Base-by-base conservation (phyloP, 1,140 invertebrate genomes). In the Archivesica marissinica region DNA sequence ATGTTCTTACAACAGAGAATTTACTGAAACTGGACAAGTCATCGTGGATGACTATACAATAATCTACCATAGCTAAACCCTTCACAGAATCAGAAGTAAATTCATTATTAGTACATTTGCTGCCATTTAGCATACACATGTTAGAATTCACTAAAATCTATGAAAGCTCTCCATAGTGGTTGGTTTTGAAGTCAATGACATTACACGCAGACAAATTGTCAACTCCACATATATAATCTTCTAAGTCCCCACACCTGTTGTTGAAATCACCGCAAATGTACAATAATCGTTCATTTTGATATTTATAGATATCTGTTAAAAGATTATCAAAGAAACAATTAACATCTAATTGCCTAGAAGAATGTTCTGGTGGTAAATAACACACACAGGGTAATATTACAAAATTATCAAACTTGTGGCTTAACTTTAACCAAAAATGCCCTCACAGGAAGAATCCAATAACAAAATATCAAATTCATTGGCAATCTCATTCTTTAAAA, bases 251-350 rank as follows among this genome's bases (percentile, higher is more conserved):
- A 72, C 41, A 72, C 20, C 78, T 28, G 54, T 39, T 70, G 52
- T 75, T 75, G 0, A 75, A 52, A 52, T 47, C 54, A 17, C 54
- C 68, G 13, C 30, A 72, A n/a, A 84, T 75, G 41, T 25, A 64
- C 3, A 85, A 20, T 28, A 59, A 7, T n/a, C 61, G 47, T 25
- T 56, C 39, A 61, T 79, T 79, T 72, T 70, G 74, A 17, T 56
- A 78, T 3, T 11, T 9, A 30, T 79, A 72, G 20, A 86, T 9
- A n/a, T n/a, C n/a, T n/a, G n/a, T n/a, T n/a, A n/a, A n/a, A n/a
- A n/a, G n/a, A n/a, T n/a, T n/a, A n/a, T n/a, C n/a, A n/a, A 56
- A 82, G 44, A 87, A 82, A 2, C 20, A 28, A 70, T 81, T 35
- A 17, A 54, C 39, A 72, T 82, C 78, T 17, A 59, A 9, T 2